Conservation (phyloP, 2,888 invertebrate species). For the Oscheius sp. region DNA sequence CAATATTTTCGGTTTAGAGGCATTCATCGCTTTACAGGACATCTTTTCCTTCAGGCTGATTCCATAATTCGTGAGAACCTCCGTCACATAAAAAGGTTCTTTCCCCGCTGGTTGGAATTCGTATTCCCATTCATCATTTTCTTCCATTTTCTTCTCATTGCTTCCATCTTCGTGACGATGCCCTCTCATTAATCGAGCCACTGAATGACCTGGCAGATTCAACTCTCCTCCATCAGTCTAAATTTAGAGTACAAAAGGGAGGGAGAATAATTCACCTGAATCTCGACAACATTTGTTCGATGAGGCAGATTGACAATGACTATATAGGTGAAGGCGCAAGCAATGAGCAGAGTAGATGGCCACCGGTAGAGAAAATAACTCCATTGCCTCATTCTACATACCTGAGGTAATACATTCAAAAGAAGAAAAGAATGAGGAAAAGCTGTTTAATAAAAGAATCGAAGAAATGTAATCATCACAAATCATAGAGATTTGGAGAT, state of each 20-base stretch:
- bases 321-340: neutral
- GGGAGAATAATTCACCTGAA: neutral
- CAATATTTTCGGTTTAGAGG: slow-evolving; percentile 40
- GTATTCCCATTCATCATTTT: slow-evolving; percentile 3
- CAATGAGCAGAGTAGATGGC: slow-evolving; percentile 4
- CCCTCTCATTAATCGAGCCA: no score
- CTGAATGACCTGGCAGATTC: no score
- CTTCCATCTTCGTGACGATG: no score
- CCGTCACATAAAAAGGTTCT: slow-evolving; percentile 50
- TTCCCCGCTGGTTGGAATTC: slow-evolving; percentile 44
- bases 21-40: slow-evolving; percentile 22
- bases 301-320: neutral
- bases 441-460: no score
- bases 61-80: slow-evolving; percentile 42
- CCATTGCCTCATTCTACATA: slow-evolving; percentile 29
- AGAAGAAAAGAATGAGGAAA: no score
- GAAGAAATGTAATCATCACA: no score
- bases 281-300: neutral
- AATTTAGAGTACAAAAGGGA: neutral
- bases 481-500: no score
- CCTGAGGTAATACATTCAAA: no score
- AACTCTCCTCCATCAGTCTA: neutral
- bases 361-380: slow-evolving; percentile 10
- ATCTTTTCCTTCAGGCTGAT: slow-evolving; percentile 37
- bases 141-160: no score